A percentile compares a stretch with the other conserved stretches of the same genome.
Evolutionary conservation across 2,113 vertebrate species (phyloP).

Genomic region (Crotophaga sulcirostris): DNA sequence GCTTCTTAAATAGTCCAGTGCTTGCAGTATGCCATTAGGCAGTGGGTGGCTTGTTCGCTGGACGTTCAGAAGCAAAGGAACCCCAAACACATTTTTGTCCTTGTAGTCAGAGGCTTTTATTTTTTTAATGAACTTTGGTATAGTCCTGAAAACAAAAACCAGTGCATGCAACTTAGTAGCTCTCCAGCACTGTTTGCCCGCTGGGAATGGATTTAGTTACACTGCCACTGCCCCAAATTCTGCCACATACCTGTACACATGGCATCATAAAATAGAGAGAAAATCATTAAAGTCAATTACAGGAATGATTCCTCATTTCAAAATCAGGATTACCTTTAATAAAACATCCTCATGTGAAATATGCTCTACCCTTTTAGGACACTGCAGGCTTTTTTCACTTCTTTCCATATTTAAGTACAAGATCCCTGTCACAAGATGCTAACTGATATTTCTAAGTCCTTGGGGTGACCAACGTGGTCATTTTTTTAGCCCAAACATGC

Average conservation of each 20-base stretch:
- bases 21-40: constrained; percentile 82
- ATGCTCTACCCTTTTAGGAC: neutral
- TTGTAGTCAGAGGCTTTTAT: constrained; percentile 77
- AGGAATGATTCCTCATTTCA: neutral
- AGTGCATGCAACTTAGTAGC: neutral
- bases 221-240: neutral
- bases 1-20: constrained; percentile 81
- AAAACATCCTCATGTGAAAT: neutral
- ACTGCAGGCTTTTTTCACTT: neutral
- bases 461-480: neutral
- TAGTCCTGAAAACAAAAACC: constrained; percentile 75
- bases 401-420: neutral
- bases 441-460: neutral
- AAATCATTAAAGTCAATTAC: neutral
- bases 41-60: constrained; percentile 81
- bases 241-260: neutral
- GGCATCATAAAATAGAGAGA: neutral
- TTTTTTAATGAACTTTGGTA: constrained; percentile 82
- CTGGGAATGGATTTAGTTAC: neutral
- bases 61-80: constrained; percentile 80
- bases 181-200: neutral
- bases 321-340: neutral
- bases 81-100: constrained; percentile 84
- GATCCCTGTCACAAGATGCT: neutral
- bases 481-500: neutral